Evolutionary conservation across 1,140 invertebrate genomes (phyloP).

Genomic region (Hyles euphorbiae): DNA sequence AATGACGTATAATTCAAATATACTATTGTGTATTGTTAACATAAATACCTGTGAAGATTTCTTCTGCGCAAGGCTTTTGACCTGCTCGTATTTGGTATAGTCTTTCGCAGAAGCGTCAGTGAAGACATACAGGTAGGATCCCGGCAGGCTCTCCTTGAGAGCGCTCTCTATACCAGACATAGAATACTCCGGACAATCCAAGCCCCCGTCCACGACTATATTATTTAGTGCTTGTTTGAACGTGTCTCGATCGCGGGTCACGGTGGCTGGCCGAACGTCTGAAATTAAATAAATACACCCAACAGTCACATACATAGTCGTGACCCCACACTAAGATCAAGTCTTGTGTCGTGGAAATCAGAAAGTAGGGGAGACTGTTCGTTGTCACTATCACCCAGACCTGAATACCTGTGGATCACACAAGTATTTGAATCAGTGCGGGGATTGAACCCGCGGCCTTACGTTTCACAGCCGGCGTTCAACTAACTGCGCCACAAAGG

Average conservation of each 20-base stretch:
- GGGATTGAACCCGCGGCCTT: too few relatives aligned
- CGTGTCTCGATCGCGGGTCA: conserved; percentile 29
- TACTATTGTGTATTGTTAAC: too few relatives aligned
- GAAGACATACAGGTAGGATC: conserved; percentile 81
- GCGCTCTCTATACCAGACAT: conserved; percentile 78
- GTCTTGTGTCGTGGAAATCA: too few relatives aligned
- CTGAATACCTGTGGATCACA: too few relatives aligned
- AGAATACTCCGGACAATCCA: conserved; percentile 80
- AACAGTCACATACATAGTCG: too few relatives aligned
- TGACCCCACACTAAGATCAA: too few relatives aligned
- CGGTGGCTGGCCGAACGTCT: not conserved
- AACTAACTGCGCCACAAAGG: too few relatives aligned
- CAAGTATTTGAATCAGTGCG: too few relatives aligned
- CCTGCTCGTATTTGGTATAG: conserved; percentile 14
- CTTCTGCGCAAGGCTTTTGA: conserved; percentile 33
- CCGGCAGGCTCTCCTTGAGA: conserved; percentile 74
- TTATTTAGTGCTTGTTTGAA: conserved; percentile 58
- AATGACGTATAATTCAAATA: too few relatives aligned
- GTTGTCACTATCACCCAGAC: too few relatives aligned
- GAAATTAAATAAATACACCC: not conserved
- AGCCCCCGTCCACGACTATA: conserved; percentile 76
- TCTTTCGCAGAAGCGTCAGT: conserved; percentile 79
- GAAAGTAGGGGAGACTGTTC: too few relatives aligned
- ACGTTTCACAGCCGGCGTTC: too few relatives aligned
- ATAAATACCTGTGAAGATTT: conserved; percentile 11